These are phyloP conservation scores for Drosophila subobscura DNA, from an alignment of 1,140 invertebrate species.

Conservation along the genomic window DNA sequence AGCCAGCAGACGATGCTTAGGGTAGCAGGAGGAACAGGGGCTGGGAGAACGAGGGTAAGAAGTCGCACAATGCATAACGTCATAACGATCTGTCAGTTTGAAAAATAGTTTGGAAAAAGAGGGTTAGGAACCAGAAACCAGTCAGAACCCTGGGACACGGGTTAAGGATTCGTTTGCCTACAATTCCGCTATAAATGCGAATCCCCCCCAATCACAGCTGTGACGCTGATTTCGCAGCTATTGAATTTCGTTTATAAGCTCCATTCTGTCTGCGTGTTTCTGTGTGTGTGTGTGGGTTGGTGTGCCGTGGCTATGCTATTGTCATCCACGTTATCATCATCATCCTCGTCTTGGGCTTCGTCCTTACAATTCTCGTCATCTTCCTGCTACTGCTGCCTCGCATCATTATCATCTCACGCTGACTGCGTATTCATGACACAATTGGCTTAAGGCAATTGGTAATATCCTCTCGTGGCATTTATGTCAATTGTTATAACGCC, in stretches of 20 bases:
- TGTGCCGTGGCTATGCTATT: slow-evolving; percentile 33
- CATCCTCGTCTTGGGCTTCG: neutral
- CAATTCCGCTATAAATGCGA: slow-evolving; percentile 46
- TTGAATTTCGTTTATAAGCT: slow-evolving; percentile 76
- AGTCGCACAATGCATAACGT: slow-evolving; percentile 65
- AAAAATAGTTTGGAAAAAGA: slow-evolving; percentile 61
- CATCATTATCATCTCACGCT: slow-evolving; percentile 16
- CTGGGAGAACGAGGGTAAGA: slow-evolving; percentile 1
- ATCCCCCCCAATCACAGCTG: slow-evolving; percentile 37
- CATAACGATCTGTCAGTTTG: slow-evolving; percentile 77
- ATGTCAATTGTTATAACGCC: slow-evolving; percentile 72
- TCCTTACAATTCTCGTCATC: slow-evolving; percentile 36
- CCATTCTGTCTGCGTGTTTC: slow-evolving; percentile 45
- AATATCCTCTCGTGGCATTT: slow-evolving; percentile 79
- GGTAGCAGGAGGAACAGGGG: slow-evolving; percentile 1
- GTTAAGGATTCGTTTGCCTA: neutral
- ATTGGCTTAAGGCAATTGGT: slow-evolving; percentile 80
- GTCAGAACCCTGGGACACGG: slow-evolving; percentile 6
- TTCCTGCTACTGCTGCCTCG: slow-evolving; percentile 1
- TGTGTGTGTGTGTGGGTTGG: slow-evolving; percentile 3
- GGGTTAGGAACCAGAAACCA: no score
- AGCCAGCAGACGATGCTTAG: slow-evolving; percentile 21
- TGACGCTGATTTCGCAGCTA: slow-evolving; percentile 73
- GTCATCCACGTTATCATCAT: slow-evolving; percentile 15
- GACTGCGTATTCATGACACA: slow-evolving; percentile 75